These are phyloP conservation scores for Theropithecus gelada DNA, from an alignment of 2,113 vertebrate species.

Conservation along the genomic window DNA sequence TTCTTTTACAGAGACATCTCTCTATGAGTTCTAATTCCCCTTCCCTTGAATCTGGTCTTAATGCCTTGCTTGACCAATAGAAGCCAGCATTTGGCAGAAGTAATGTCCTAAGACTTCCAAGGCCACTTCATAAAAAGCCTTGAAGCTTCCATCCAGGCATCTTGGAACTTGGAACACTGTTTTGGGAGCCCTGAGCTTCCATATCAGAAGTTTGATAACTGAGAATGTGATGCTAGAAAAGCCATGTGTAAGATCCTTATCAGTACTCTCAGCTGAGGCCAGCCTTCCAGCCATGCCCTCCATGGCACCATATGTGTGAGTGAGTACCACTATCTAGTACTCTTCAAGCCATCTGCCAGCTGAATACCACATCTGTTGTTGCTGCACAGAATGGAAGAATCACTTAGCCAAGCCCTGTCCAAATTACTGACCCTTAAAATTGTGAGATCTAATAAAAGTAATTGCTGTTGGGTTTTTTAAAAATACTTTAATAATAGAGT, in stretches of 20 bases:
- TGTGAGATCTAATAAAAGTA: neutral
- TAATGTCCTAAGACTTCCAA: neutral
- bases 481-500: neutral
- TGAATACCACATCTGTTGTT: neutral
- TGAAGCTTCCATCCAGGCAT: neutral
- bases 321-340: neutral
- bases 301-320: neutral
- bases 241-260: neutral
- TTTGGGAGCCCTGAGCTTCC: neutral
- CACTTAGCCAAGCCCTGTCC: neutral
- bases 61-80: neutral
- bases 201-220: neutral
- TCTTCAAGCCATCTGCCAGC: neutral
- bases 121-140: neutral
- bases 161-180: neutral
- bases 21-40: neutral
- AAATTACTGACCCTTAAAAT: constrained; percentile 6
- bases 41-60: neutral
- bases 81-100: neutral
- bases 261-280: neutral
- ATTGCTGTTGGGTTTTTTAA: neutral
- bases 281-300: neutral
- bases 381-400: neutral
- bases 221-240: neutral
- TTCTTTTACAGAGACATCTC: neutral